Base-by-base conservation (phyloP, 2,888 invertebrate species). In the Brachynemurus nebulosus region DNA sequence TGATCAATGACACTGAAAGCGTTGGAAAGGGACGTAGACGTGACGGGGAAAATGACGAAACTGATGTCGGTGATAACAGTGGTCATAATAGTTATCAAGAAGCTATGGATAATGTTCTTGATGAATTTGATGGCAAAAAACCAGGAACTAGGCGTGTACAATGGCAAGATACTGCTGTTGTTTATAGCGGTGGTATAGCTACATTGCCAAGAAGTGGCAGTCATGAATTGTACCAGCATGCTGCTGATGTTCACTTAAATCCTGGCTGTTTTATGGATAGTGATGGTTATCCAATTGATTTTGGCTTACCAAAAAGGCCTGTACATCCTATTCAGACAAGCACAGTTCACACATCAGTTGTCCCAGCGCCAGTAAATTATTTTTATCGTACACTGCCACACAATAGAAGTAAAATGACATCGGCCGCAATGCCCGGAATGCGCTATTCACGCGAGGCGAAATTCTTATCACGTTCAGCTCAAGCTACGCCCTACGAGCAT, bases 351-450 rank as follows among this genome's bases (percentile, higher is more conserved):
- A 59, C 33, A 40, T 45, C 40, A 17, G 33, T 40, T 17, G 54
- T 57, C n/a, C 56, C 57, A 53, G 21, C 36, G 21, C 23, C 47
- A 51, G 43, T 52, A 49, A 52, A 25, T 50, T 69, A 67, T 52
- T 80, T 77, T 60, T 86, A 86, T 59, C 76, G 83, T 56, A 86
- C 86, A 6, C 63, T 86, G 52, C 86, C 86, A 3, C 80, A 84
- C 58, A 82, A 82, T 56, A 68, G 81, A 45, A 66, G 73, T 14
- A 74, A 76, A 50, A 58, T 67, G 52, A 60, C 67, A 46, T 68
- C 69, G 20, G 70, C 72, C 3, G 70, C 70, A 5, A 70, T 70
- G 48, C 69, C 72, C 2, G 65, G 68, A 14, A 65, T 69, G 42
- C 67, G 77, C 42, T 76, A 72, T 54, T 73, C 76, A 16, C 62